Evolutionary conservation across 2,113 vertebrate genomes (phyloP), one percentile per base, ranked within the genome.

Genomic region (Mystacornis crossleyi): DNA sequence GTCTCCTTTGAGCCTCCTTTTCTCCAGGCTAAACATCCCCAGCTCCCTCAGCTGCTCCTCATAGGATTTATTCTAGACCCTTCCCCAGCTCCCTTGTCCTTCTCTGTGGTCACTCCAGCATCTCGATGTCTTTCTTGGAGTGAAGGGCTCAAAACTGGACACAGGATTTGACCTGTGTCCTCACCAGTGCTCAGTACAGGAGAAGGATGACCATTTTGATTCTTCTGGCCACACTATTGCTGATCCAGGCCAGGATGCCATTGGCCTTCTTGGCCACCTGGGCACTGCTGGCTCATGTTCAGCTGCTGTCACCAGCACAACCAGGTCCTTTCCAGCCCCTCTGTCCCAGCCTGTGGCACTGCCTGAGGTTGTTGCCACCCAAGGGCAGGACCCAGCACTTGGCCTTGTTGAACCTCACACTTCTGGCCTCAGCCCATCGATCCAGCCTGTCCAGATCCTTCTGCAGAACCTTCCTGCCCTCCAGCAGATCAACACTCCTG

Each of bases 401-500:
- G 17, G 4, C 8, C 62, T 67, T 43, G 38, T 36, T 51, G 43
- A 51, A 33, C 10, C 14, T 77, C 43, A 16, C 11, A 3, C 17
- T 7, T 4, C 0, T 4, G 18, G 36, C 62, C 43, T 50, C 31
- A 42, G 25, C 10, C n/a, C 43, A 58, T 42, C 0, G 1, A 29
- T 58, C 4, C 33, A 77, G 11, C 14, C 45, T 36, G 26, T 13
- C 20, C 47, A 61, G 57, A 61, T 34, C 20, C 6, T 26, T 12
- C 20, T 4, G 12, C 20, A 53, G 55, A 19, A 17, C 4, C 47
- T 53, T 60, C 6, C 13, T 43, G 40, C 33, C 1, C 8, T 72
- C 8, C 26, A 53, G 20, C 5, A 54, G 21, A 25, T 14, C 33
- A 38, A 12, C 8, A 33, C 11, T 73, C 10, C 7, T 1, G 12